These are phyloP conservation scores for Phragmatobia fuliginosa DNA, from an alignment of 2,888 invertebrate genomes.

Conservation along the genomic window DNA sequence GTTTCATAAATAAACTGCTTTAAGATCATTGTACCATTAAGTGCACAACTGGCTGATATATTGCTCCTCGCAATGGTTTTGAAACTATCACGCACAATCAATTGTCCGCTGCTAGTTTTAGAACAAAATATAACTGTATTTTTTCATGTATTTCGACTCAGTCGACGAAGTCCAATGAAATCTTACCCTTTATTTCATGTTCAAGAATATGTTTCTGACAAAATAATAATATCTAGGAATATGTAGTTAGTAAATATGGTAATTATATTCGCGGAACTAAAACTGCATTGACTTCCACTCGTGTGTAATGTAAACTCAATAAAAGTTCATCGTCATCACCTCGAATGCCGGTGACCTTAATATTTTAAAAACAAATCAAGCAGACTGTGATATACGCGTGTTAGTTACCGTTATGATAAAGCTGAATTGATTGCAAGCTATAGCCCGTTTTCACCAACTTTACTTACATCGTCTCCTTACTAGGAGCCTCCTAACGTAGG, in stretches of 20 bases:
- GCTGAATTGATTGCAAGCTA: neutral
- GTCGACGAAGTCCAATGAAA: too few relatives aligned
- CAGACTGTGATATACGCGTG: neutral
- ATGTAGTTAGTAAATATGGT: neutral
- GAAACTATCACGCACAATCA: neutral
- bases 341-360: neutral
- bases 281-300: neutral
- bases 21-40: conserved; percentile 62
- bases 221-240: too few relatives aligned
- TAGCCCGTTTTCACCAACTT: too few relatives aligned
- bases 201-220: neutral
- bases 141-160: neutral
- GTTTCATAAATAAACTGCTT: conserved; percentile 62
- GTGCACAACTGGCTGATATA: conserved; percentile 48
- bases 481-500: too few relatives aligned
- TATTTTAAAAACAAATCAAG: neutral
- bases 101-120: conserved; percentile 30
- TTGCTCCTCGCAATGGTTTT: conserved; percentile 36
- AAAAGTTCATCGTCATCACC: neutral
- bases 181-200: neutral
- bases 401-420: neutral
- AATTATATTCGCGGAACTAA: neutral
- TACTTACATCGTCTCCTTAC: too few relatives aligned
- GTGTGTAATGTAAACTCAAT: conserved; percentile 4
- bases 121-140: conserved; percentile 7